Base-by-base conservation (phyloP, 2,888 invertebrate species). In the Agrotis puta region DNA sequence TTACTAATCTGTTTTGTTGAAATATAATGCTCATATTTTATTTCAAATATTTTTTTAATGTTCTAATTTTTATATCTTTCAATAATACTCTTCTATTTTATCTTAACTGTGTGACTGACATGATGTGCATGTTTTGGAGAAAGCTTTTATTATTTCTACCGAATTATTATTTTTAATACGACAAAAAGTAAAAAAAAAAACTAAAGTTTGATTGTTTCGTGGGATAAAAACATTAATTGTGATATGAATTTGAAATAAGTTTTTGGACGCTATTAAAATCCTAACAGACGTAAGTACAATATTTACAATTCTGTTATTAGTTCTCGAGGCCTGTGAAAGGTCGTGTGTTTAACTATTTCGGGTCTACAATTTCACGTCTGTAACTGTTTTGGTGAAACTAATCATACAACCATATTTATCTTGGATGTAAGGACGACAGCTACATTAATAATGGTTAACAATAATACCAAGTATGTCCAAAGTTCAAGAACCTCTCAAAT, bases 401-500 rank as follows among this genome's bases (percentile, higher is more conserved):
- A 61, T 64, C 48, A 62, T 61, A 45, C 33, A 66, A 48, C 64
- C 50, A 51, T 81, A 79, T 79, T 79, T 64, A 77, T 81, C 67
- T 81, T 68, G 63, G 61, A 63, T 67, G 24, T 56, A 63, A 51
- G 70, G 51, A 64, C 58, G 78, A 62, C 64, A 67, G 64, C 39
- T 51, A 51, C 58, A 79, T 79, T 71, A 77, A 65, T 81, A 63
- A 75, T 64, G 61, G 54, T 43, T 67, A 57, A 64, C 64, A 68
- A 64, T 68, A 65, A 79, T 48, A 79, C 20, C 18, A 45, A 65
- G 61, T 62, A 62, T 79, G 20, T 79, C 43, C 56, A 14, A 45
- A 61, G 47, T 61, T 33, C 16, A 27, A 9, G 74, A 47, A 39
- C 53, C 53, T 78, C 18, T 18, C n/a, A 24, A 57, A 70, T 74